These are phyloP conservation scores for Abrostola tripartita DNA, from an alignment of 2,888 invertebrate species.

Conservation along the genomic window DNA sequence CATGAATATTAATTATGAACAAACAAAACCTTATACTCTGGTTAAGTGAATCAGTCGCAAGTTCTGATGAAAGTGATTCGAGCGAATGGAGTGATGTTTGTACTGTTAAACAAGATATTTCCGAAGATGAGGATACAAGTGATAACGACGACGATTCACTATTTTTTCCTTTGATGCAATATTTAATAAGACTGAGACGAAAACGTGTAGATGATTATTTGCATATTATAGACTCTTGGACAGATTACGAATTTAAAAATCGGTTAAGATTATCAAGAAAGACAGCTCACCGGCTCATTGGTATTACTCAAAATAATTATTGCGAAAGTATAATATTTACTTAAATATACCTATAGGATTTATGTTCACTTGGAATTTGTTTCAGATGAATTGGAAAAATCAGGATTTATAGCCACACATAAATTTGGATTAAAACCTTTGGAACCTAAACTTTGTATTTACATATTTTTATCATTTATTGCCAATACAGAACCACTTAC, in stretches of 20 bases:
- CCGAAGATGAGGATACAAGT: constrained; percentile 60
- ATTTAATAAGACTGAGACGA: constrained; percentile 67
- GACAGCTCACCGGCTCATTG: constrained; percentile 69
- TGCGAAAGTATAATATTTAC: neutral
- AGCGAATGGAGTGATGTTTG: constrained; percentile 71
- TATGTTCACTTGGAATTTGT: constrained; percentile 33
- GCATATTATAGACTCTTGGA: constrained; percentile 76
- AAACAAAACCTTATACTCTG: constrained; percentile 61
- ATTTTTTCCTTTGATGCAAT: constrained; percentile 76
- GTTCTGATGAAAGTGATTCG: constrained; percentile 68
- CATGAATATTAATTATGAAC: constrained; percentile 52
- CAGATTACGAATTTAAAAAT: constrained; percentile 73
- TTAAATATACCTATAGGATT: neutral
- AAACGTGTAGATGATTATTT: constrained; percentile 75
- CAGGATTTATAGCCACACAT: constrained; percentile 75
- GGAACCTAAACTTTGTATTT: constrained; percentile 75
- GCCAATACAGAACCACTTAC: constrained; percentile 73
- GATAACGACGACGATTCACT: constrained; percentile 65
- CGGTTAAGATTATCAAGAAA: constrained; percentile 70
- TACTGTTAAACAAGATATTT: constrained; percentile 57
- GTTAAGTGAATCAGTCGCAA: constrained; percentile 58
- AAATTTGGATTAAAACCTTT: constrained; percentile 76
- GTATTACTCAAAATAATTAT: constrained; percentile 48
- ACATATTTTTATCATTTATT: constrained; percentile 76
- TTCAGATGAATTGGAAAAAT: constrained; percentile 76